Base-by-base conservation (phyloP, 1,140 invertebrate genomes). In the Drosophila ogumai region DNA sequence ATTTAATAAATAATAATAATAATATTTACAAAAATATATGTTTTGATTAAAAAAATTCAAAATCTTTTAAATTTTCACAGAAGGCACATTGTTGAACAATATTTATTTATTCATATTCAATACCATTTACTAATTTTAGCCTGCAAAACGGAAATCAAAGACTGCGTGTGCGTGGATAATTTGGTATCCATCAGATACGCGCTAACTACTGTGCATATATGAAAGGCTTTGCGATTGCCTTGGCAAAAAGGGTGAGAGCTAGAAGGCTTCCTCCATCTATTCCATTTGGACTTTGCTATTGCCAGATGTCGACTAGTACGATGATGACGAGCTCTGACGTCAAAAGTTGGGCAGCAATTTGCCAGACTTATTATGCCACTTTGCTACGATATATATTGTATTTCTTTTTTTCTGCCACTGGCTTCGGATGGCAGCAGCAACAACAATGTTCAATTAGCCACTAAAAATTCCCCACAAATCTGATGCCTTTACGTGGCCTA, bases 381-480 rank as follows among this genome's bases (percentile, higher is more conserved):
- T 58, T 60, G 36, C 43, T 41, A 44, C 22, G 9, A 28, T 19
- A 52, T 66, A 63, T 58, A 34, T 57, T 66, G 59, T 58, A 34
- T 57, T 46, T n/a, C 12, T 69, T 46, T 71, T 43, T 47, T 40
- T 34, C 19, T 65, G 40, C 64, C 15, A 38, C 49, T 47, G 66
- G 65, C 44, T 15, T 22, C 44, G 13, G 25, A 22, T 50, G 47
- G 36, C 58, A 69, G 34, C 47, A 44, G 49, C 72, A 61, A 59
- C 44, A 68, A 64, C 69, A 60, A 71, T 60, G 71, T 80, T 77
- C 77, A 88, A 88, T 82, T 82, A 79, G 59, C 80, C 76, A 84
- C 84, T 88, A 80, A 90, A 87, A 90, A 87, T 88, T 77, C 85
- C 72, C 64, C 50, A 58, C 57, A 61, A 60, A 81, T 61, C 72